Base-by-base conservation (phyloP, 2,113 vertebrate genomes). In the Phaethornis superciliosus region DNA sequence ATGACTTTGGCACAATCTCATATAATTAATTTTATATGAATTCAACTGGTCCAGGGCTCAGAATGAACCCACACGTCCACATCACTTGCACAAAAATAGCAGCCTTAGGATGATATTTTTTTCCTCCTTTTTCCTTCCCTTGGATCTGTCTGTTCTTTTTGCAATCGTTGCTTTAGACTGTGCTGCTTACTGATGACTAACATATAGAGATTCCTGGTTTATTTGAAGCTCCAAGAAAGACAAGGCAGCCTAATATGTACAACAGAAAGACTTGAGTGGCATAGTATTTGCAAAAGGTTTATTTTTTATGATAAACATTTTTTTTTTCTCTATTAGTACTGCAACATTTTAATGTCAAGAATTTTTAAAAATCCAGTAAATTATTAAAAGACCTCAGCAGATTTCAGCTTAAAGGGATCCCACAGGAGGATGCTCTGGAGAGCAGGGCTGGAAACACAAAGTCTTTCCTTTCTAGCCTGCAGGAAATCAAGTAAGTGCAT, bases 21-120 rank as follows among this genome's bases (percentile, higher is more conserved):
- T 88, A n/a, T 62, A 65, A 80, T 90, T 91, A 88, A 83, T 90
- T 93, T 90, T 70, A 47, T 52, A 51, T 77, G 17, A 83, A 85
- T 88, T 72, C 49, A 90, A 35, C 28, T 85, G 68, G 55, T 85
- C 33, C 33, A 7, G 79, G 10, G 32, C 85, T 93, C 15, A 91
- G 55, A 88, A 63, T 77, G 51, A 88, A 65, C 59, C 10, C 56
- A 47, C 65, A 56, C 65, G n/a, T 80, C 59, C n/a, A 62, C 27
- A 10, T 4, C 2, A 1, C 37, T 77, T 74, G 27, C 77, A 80
- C 64, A 40, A 90, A 93, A 94, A 69, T 70, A 83, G 28, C 32
- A 93, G 42, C 12, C 32, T 72, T 80, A 70, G 28, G 55, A 83
- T 72, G 72, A 83, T 60, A 30, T 1, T 33, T 1, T 56, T 65